Evolutionary conservation across 2,113 vertebrate species (phyloP), one percentile per base, ranked within the genome.

Genomic region (Paracanthobrama guichenoti): DNA sequence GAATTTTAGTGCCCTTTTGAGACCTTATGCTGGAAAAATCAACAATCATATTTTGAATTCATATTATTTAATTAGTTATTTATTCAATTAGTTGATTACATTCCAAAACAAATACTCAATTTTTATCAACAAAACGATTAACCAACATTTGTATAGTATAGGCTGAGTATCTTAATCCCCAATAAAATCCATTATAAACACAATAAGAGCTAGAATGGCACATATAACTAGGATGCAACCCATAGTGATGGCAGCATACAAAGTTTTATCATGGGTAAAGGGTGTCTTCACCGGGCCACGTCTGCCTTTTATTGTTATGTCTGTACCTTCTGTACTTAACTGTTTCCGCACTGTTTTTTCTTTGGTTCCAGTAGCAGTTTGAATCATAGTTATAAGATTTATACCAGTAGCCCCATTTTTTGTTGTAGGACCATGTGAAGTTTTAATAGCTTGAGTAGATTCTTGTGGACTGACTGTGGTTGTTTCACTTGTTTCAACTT

Each of bases 221-320:
- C 57, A 79, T 18, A 79, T 11, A 26, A 46, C 35, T 20, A 79
- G 16, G 8, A 79, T 46, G 42, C 59, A 20, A 20, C 77, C 77
- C 77, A 79, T 64, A 46, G 24, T 79, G 42, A 79, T 66, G 59
- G 77, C 77, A 64, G 77, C 48, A 66, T 79, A 79, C 6, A 64
- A 48, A 1, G 42, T 66, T 62, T 79, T 79, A 48, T 79, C 74
- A 39, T 31, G 3, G 2, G 42, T 6, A 14, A 64, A 0, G 7
- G 77, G 57, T 14, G 6, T 46, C 59, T 64, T 28, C 4, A 0
- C 59, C 13, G 20, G 14, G 8, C 18, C 75, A 42, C 0, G 55
- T 46, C 16, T 60, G n/a, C 39, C n/a, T 18, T 75, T 78, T 60
- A 10, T 62, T 24, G 76, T 60, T 10, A 16, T 16, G 22, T 3